Conservation (phyloP, 1,140 invertebrate species). For the Stenopsyche tienmushanensis region DNA sequence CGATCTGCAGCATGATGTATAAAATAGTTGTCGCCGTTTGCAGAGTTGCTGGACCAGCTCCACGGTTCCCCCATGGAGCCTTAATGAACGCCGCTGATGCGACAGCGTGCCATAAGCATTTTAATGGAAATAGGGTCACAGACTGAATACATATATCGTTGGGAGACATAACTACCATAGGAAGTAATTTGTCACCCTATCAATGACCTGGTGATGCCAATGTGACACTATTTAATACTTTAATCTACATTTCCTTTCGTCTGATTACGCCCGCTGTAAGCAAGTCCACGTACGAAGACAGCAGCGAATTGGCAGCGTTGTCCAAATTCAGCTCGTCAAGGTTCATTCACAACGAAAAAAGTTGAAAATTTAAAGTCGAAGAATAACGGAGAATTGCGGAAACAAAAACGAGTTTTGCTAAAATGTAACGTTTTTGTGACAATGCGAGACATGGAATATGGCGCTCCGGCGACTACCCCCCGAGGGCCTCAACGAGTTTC, state of each 20-base stretch:
- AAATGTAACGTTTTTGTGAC: no score
- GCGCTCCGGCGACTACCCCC: no score
- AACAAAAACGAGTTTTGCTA: no score
- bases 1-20: no score
- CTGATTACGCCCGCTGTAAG: not conserved
- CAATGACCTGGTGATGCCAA: conserved; percentile 14
- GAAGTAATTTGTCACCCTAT: conserved; percentile 22
- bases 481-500: no score
- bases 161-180: conserved; percentile 10
- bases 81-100: not conserved
- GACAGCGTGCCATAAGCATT: not conserved
- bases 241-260: conserved; percentile 13
- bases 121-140: conserved; percentile 8
- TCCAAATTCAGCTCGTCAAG: no score
- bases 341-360: no score
- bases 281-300: not conserved
- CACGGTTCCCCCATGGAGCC: not conserved
- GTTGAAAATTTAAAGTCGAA: not conserved
- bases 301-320: no score
- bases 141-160: not conserved
- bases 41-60: not conserved
- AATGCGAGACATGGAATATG: no score
- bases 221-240: conserved; percentile 18
- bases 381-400: no score
- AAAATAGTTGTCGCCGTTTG: not conserved